Evolutionary conservation across 30 jellyfish, hydroid and myxozoan genomes (phyloP).

Genomic region (Hydra vulgaris): DNA sequence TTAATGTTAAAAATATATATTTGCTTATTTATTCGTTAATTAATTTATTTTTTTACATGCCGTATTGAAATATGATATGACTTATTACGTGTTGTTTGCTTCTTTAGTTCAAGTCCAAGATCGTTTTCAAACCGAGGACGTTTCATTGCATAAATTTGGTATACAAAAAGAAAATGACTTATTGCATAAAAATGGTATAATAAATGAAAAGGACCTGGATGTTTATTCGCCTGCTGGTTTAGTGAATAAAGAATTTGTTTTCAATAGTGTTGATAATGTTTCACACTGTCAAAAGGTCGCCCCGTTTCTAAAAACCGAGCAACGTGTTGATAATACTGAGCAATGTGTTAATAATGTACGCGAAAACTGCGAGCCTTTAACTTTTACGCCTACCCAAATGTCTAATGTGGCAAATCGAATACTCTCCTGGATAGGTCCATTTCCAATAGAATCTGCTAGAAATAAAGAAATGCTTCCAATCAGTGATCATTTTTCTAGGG

Average conservation of each 20-base stretch:
- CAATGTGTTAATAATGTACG: background rate
- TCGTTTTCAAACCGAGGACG: too few species aligned
- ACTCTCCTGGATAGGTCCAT: background rate
- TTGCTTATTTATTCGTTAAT: too few species aligned
- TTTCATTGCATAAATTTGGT: too few species aligned
- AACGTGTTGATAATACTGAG: background rate
- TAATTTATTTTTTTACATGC: too few species aligned
- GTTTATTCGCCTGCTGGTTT: background rate
- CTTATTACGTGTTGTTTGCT: too few species aligned
- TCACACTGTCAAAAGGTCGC: background rate
- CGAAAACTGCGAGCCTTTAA: background rate
- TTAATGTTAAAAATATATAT: too few species aligned
- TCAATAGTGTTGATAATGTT: background rate
- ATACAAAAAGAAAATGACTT: too few species aligned
- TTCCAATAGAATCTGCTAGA: background rate
- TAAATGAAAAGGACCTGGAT: background rate
- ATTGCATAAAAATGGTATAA: too few species aligned
- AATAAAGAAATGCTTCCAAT: background rate
- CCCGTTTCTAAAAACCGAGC: background rate
- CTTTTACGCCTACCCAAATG: background rate
- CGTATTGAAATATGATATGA: too few species aligned
- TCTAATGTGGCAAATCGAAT: background rate
- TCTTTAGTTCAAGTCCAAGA: too few species aligned
- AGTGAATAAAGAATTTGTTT: background rate
- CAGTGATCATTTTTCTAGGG: background rate